Conservation (phyloP, 2,888 invertebrate species). For the Allolobophora icterica region DNA sequence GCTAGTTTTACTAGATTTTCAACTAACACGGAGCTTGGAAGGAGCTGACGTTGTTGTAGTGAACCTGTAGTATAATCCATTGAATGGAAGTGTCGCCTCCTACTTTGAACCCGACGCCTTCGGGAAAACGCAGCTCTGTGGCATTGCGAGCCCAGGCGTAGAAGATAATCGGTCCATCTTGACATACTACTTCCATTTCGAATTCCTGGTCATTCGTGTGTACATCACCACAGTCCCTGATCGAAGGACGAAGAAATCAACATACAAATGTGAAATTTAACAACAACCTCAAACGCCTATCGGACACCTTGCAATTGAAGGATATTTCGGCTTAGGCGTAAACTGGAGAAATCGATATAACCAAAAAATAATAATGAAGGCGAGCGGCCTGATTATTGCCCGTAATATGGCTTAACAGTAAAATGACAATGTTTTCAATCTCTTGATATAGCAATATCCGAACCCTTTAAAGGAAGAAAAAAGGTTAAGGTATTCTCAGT, state of each 20-base stretch:
- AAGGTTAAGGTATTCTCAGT: too few species aligned
- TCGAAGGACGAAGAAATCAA: slow-evolving; percentile 34
- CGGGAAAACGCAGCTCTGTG: slow-evolving; percentile 68
- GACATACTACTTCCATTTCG: slow-evolving; percentile 55
- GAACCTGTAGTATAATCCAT: slow-evolving; percentile 70
- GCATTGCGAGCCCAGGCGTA: slow-evolving; percentile 74
- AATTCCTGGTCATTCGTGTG: slow-evolving; percentile 43
- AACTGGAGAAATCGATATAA: too few species aligned
- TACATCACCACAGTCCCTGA: slow-evolving; percentile 69
- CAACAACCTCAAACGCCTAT: not conserved
- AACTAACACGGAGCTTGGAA: slow-evolving; percentile 58
- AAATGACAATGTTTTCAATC: too few species aligned
- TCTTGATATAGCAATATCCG: too few species aligned
- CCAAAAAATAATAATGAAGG: too few species aligned
- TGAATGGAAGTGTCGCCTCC: slow-evolving; percentile 68
- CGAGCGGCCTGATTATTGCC: too few species aligned
- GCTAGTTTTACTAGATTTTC: not conserved
- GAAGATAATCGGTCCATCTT: slow-evolving; percentile 64
- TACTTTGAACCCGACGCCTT: slow-evolving; percentile 69
- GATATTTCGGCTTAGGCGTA: too few species aligned
- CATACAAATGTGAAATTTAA: not conserved
- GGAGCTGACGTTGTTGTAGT: slow-evolving; percentile 66
- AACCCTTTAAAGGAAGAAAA: too few species aligned
- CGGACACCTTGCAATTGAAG: too few species aligned
- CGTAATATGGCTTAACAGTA: too few species aligned